Evolutionary conservation across 2,113 vertebrate species (phyloP).

Genomic region (Cynocephalus volans): DNA sequence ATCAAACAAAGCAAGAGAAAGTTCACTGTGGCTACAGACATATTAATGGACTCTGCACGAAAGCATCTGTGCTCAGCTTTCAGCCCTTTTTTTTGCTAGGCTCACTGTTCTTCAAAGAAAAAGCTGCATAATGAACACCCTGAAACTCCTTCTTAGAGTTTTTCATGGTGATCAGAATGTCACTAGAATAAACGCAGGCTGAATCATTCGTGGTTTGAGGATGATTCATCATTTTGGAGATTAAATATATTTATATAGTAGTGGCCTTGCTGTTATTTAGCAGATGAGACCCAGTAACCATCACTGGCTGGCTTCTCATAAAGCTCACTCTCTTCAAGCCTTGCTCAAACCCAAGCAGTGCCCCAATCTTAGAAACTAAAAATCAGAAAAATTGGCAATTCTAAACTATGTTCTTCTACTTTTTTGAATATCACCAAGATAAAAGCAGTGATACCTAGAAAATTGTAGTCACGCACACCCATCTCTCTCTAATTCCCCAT

Average conservation of each 20-base stretch:
- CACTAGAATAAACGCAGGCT: constrained; percentile 1
- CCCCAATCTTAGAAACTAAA: not conserved
- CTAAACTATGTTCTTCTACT: constrained; percentile 6
- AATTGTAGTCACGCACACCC: not conserved
- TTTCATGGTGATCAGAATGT: not conserved
- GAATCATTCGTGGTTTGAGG: not conserved
- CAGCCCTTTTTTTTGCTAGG: not conserved
- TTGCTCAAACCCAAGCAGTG: not conserved
- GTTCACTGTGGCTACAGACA: not conserved
- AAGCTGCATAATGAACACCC: not conserved
- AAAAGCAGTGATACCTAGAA: constrained; percentile 18
- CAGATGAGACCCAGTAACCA: not conserved
- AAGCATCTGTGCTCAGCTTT: not conserved
- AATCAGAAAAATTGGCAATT: not conserved
- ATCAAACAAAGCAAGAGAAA: constrained; percentile 38
- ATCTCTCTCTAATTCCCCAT: not conserved
- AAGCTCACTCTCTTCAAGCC: not conserved
- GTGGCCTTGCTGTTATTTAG: not conserved
- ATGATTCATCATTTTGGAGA: constrained; percentile 25
- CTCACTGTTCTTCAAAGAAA: not conserved
- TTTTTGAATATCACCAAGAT: constrained; percentile 12
- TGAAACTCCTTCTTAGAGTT: constrained; percentile 27
- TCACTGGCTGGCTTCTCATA: not conserved
- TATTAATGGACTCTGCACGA: not conserved
- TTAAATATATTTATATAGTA: not conserved